phyloP scores from a whole-genome alignment of 1,140 invertebrate genomes.

The Oreohelix idahoensis region DNA sequence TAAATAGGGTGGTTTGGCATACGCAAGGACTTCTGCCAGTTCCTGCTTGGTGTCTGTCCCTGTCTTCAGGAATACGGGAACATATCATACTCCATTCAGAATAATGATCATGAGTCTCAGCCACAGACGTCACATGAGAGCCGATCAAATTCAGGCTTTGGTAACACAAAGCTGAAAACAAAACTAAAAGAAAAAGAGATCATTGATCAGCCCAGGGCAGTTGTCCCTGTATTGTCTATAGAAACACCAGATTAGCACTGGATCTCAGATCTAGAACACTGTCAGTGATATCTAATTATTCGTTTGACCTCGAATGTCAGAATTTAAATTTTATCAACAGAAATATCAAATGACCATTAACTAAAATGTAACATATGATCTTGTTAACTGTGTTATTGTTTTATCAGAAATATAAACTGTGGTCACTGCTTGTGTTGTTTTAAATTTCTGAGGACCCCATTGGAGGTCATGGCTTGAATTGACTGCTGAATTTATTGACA shows the following conservation, averaged over 20 bases:
- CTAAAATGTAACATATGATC: too few species aligned
- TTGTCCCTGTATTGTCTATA: conserved; percentile 68
- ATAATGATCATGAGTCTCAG: conserved; percentile 51
- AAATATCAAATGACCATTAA: too few species aligned
- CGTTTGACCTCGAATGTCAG: background rate
- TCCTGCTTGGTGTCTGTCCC: conserved; percentile 92
- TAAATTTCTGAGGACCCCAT: too few species aligned
- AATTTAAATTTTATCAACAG: background rate
- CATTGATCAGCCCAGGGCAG: conserved; percentile 57
- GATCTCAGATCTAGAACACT: background rate
- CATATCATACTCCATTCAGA: conserved; percentile 88
- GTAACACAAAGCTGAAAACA: conserved; percentile 30
- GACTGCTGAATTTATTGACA: too few species aligned
- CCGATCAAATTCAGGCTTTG: conserved; percentile 39
- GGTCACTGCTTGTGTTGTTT: too few species aligned
- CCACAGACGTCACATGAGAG: conserved; percentile 15
- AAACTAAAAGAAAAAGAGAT: conserved; percentile 45
- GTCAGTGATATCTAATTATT: background rate
- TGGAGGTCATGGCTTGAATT: too few species aligned
- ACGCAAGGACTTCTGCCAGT: conserved; percentile 96
- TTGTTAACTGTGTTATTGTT: too few species aligned
- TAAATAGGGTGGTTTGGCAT: conserved; percentile 97
- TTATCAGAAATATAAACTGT: too few species aligned
- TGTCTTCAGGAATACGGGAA: conserved; percentile 97
- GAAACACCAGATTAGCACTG: conserved; percentile 65